A percentile compares a stretch with the other conserved stretches of the same genome.
These are phyloP conservation scores for Portevinia maculata DNA, from an alignment of 2,888 invertebrate species.

Conservation along the genomic window DNA sequence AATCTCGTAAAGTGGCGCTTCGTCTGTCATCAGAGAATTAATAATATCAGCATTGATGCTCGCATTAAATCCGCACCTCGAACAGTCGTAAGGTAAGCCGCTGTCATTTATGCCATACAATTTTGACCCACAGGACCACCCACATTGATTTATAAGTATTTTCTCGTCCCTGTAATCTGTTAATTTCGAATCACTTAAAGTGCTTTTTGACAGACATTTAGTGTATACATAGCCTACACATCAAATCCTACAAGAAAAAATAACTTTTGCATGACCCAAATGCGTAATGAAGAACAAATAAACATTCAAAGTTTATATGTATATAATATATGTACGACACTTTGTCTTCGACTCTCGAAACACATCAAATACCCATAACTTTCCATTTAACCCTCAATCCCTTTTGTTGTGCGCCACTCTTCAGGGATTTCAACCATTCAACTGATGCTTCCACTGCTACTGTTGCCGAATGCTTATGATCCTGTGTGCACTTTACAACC, in stretches of 20 bases:
- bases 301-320: constrained; percentile 64
- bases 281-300: constrained; percentile 57
- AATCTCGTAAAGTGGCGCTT: no score
- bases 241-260: constrained; percentile 10
- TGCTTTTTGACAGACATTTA: constrained; percentile 8
- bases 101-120: no score
- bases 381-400: constrained; percentile 64
- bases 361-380: constrained; percentile 73
- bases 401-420: constrained; percentile 39
- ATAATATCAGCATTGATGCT: no score
- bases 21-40: no score
- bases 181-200: constrained; percentile 8
- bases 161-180: no score
- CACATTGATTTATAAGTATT: no score
- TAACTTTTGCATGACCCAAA: constrained; percentile 39
- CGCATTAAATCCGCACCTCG: no score
- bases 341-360: constrained; percentile 65
- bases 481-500: constrained; percentile 58
- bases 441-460: not conserved
- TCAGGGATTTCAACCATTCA: constrained; percentile 10
- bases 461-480: constrained; percentile 25
- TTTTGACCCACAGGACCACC: no score
- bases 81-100: no score
- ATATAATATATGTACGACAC: no score
- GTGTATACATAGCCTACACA: constrained; percentile 11